These are phyloP conservation scores for Harmothoe impar DNA, from an alignment of 2,888 invertebrate genomes.

Conservation along the genomic window DNA sequence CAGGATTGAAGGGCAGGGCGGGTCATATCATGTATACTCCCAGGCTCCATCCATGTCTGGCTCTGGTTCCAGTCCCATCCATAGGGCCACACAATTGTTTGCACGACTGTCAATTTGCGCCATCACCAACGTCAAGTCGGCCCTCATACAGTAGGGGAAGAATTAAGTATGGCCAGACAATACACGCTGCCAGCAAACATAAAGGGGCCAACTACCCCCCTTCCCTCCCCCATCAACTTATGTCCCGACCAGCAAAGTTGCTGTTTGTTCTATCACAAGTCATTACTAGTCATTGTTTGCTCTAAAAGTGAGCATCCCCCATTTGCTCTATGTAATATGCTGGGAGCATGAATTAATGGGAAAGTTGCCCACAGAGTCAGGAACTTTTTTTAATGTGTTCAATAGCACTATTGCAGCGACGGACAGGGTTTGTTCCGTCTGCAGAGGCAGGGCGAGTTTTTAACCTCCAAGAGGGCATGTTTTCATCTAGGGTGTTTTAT, in stretches of 20 bases:
- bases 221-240: too few species aligned
- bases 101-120: conserved; percentile 14
- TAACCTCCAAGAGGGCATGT: too few species aligned
- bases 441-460: too few species aligned
- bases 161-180: not conserved
- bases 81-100: not conserved
- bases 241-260: not conserved
- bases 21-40: too few species aligned
- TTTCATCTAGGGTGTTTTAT: too few species aligned
- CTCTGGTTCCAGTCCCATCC: not conserved
- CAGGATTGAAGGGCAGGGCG: too few species aligned
- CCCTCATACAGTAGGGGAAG: not conserved
- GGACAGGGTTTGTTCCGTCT: not conserved
- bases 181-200: not conserved
- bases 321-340: not conserved
- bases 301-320: too few species aligned
- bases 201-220: not conserved
- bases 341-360: not conserved
- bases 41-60: too few species aligned
- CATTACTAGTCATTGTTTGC: not conserved
- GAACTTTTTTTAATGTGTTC: conserved; percentile 1
- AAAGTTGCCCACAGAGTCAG: not conserved
- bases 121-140: not conserved
- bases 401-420: not conserved
- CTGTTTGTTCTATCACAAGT: conserved; percentile 19